Base-by-base conservation (phyloP, 1,140 invertebrate genomes). In the Ostrea denselamellosa region DNA sequence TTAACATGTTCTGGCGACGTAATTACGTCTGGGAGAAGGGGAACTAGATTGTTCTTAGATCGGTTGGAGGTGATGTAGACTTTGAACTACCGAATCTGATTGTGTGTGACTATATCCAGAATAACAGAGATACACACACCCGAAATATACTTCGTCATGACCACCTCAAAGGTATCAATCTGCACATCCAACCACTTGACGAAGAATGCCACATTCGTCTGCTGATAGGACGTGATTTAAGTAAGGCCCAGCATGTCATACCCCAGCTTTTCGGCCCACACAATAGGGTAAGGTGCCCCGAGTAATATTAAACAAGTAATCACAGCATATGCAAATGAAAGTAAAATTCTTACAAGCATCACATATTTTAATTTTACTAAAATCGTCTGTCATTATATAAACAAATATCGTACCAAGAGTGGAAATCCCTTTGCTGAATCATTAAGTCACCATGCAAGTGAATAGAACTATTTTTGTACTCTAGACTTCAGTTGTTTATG, bases 1-100 rank as follows among this genome's bases (percentile, higher is more conserved):
- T 65, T 53, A 5, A 85, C 89, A 51, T 90, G 89, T 53, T 71
- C 85, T 14, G 89, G 89, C 17, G 83, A 51, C n/a, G 54, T 83
- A 3, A 14, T 28, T 0, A 87, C 54, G 52, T 28, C 25, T 56
- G 86, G 84, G 22, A 25, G 87, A 25, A 17, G 19, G 52, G 87
- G 83, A 34, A 68, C 14, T 2, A 44, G 62, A 25, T 86, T 56
- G n/a, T 85, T 5, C 28, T 90, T 5, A 2, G 17, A 17, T 85
- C 83, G 28, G 25, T 89, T 5, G 71, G 87, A 34, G 65, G 51
- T 0, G n/a, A 28, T 4, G 22, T 34, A 3, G 19, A 51, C 17
- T 22, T 83, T 8, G 14, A 58, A 22, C 3, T 90, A 14, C 90
- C 90, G 14, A 25, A 10, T 12, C 5, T 89, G 3, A 71, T 89